Percentiles rank a stretch among this genome's conserved stretches.
These are phyloP conservation scores for Andrena fulva DNA, from an alignment of 2,888 invertebrate genomes.

Conservation along the genomic window DNA sequence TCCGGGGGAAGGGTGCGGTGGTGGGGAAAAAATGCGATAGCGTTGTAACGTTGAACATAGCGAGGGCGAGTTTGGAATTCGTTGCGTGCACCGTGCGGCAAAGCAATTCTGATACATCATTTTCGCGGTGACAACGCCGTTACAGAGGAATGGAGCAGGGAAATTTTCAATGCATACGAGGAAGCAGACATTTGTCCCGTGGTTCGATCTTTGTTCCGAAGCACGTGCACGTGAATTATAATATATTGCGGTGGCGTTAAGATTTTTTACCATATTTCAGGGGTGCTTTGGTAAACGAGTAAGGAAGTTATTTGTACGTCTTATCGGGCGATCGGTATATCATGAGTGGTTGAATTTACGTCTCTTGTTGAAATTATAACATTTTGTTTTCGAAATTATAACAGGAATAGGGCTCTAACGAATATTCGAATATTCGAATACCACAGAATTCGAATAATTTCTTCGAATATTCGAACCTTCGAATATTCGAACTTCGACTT, in stretches of 20 bases:
- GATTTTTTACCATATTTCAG: too few species aligned
- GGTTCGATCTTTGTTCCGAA: neutral
- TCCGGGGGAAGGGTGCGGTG: neutral
- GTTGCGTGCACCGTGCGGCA: neutral
- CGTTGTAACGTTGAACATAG: neutral
- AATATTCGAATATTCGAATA: too few species aligned
- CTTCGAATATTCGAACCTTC: too few species aligned
- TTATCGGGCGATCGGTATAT: too few species aligned
- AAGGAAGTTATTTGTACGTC: too few species aligned
- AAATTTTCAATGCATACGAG: neutral
- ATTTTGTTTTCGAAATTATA: too few species aligned
- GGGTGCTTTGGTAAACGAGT: too few species aligned
- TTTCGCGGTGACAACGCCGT: neutral
- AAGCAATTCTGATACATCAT: slow-evolving; percentile 5
- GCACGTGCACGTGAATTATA: neutral
- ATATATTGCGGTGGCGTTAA: neutral
- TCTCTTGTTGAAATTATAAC: too few species aligned
- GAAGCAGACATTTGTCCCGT: neutral
- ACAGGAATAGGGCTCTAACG: too few species aligned
- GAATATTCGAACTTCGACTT: too few species aligned
- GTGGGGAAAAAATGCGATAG: neutral
- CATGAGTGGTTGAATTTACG: too few species aligned
- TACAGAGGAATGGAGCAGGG: neutral
- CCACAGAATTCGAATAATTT: too few species aligned
- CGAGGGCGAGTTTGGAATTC: neutral